phyloP scores from a whole-genome alignment of 2,888 invertebrate species.

The Drosophila neoperkinsi region DNA sequence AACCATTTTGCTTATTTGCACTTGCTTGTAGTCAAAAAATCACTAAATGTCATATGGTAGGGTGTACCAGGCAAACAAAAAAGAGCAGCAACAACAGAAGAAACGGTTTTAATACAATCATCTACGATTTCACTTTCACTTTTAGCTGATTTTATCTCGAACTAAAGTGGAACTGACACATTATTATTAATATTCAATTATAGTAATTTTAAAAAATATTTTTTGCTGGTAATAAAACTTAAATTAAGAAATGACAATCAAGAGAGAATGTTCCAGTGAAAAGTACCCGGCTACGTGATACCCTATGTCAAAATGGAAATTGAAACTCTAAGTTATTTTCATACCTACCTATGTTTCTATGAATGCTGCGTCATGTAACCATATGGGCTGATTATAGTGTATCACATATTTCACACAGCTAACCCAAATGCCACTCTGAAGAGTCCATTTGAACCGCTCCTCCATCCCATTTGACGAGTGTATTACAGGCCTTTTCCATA shows the following conservation, averaged over 20 bases:
- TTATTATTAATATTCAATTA: not conserved
- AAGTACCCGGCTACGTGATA: not conserved
- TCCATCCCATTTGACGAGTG: not conserved
- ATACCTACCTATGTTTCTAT: too few species aligned
- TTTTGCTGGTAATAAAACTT: not conserved
- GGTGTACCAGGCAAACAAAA: constrained; percentile 5
- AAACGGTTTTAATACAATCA: not conserved
- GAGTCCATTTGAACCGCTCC: not conserved
- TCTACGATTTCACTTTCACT: constrained; percentile 7
- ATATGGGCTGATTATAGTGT: not conserved
- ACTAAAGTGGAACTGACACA: not conserved
- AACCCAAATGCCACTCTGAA: not conserved
- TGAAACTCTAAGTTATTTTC: too few species aligned
- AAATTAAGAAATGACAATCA: not conserved
- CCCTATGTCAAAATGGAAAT: too few species aligned
- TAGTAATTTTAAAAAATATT: not conserved
- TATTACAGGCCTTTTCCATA: not conserved
- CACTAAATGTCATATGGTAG: not conserved
- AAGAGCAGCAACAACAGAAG: not conserved
- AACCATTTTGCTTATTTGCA: not conserved
- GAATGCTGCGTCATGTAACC: not conserved
- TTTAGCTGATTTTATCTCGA: constrained; percentile 1
- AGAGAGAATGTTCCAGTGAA: not conserved
- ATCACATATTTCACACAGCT: not conserved
- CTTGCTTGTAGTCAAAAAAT: not conserved